A percentile compares a stretch with the other conserved stretches of the same genome.
Conservation (phyloP, 2,888 invertebrate genomes). For the Stictocephala bisonia region DNA sequence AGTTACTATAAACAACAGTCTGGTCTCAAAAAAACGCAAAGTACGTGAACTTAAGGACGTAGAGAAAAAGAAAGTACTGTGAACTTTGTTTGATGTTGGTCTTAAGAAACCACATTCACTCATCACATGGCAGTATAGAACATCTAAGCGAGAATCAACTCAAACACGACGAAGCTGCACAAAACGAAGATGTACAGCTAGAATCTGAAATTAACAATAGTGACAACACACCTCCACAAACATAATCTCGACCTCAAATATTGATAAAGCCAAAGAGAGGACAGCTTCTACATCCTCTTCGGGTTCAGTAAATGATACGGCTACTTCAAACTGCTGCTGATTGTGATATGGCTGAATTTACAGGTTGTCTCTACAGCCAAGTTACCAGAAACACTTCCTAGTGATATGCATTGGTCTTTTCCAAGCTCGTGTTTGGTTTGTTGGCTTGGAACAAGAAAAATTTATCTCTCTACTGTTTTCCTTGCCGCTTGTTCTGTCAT, state of each 20-base stretch:
- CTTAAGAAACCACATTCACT: slow-evolving; percentile 6
- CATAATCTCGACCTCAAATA: slow-evolving; percentile 4
- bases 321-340: background rate
- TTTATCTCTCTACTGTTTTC: slow-evolving; percentile 14
- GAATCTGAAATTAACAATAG: slow-evolving; percentile 5
- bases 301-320: slow-evolving; percentile 9
- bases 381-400: no score
- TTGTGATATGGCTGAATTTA: no score
- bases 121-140: background rate
- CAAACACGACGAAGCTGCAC: background rate
- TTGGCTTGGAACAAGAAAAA: no score
- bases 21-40: slow-evolving; percentile 15
- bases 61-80: slow-evolving; percentile 25
- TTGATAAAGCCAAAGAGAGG: slow-evolving; percentile 9
- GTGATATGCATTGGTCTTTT: no score
- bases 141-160: background rate
- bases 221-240: slow-evolving; percentile 5
- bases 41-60: slow-evolving; percentile 18
- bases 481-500: slow-evolving; percentile 12
- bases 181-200: slow-evolving; percentile 1
- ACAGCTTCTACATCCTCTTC: slow-evolving; percentile 5
- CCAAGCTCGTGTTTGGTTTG: no score
- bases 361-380: no score
- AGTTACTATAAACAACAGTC: slow-evolving; percentile 15
- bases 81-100: slow-evolving; percentile 20